Base-by-base conservation (phyloP, 1,140 invertebrate genomes). In the Luehdorfia chinensis region DNA sequence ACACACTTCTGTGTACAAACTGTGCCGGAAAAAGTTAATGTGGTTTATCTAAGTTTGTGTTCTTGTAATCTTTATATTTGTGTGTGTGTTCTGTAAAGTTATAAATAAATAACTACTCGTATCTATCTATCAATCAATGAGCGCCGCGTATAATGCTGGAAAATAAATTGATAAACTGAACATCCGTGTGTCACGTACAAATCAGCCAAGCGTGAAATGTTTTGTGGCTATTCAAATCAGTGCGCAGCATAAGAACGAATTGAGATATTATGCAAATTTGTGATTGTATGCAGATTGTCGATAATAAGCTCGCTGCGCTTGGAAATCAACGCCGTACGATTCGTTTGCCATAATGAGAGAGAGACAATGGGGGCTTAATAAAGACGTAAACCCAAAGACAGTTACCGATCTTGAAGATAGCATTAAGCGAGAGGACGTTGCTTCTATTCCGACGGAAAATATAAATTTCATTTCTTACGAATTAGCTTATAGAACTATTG, bases 231-330 rank as follows among this genome's bases (percentile, higher is more conserved):
- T 79, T 78, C 66, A 76, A 73, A 74, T 69, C 66, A 64, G 55
- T 49, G 39, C 55, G 33, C 25, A 36, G 36, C 58, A 59, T 55
- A 66, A 68, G 62, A 78, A 71, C 63, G 76, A 75, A 84, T 84
- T 84, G 78, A 84, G 80, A 77, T 84, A 84, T 84, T 79, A 84
- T 84, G 80, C 75, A 66, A 84, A 84, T 84, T 53, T 59, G 32
- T 80, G 69, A 84, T 84, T 84, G 80, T 84, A 84, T 84, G 80
- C 68, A 84, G 76, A 84, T 81, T 55, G 56, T 52, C 62, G 56
- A 76, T 84, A 84, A 76, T 77, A 73, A 70, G 63, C 59, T 46
- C 46, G 43, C 54, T 57, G 50, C 52, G 50, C 47, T 54, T 33
- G 31, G 59, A 66, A 71, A 75, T 67, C 59, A 50, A 45, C 41